Evolutionary conservation across 1,140 invertebrate species (phyloP), one percentile per base, ranked within the genome.

Genomic region (Drosophila pruinosa): DNA sequence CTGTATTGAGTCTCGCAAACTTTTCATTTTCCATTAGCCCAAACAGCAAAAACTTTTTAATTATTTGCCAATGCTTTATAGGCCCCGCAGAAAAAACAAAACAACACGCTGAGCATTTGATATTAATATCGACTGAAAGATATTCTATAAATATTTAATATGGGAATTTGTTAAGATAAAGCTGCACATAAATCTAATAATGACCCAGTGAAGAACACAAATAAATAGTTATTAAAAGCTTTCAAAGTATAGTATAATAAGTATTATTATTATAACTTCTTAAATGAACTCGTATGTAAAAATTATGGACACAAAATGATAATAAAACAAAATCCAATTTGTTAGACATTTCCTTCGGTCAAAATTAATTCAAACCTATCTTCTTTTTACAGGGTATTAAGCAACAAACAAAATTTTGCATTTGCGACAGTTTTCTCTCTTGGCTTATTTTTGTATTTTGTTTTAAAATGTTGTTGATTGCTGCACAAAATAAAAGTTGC

Each of bases 11-110:
- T 34, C 19, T 7, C 21, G 41, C 41, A 39, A 47, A 74, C 43
- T 72, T 74, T 62, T 77, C 82, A 69, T 75, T 86, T 75, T 88
- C 78, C 81, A 78, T 86, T 86, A 86, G 82, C 73, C 47, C 43
- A 54, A n/a, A 41, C 45, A 45, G 36, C n/a, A 65, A 3, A 78
- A 86, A 86, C 77, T 86, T 86, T 86, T 86, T 86, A 86, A 86
- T 86, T 86, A 86, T 88, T 88, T 86, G 72, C 74, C 82, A 72
- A 85, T 86, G 78, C 59, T 81, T 71, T 65, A 81, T 77, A 61
- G 48, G 39, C 43, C 26, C 24, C 24, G 34, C 15, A 8, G 4
- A 39, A 45, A 28, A 48, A 38, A 34, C 19, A 21, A 3, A 28
- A 8, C 17, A 41, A 36, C 14, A 43, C 34, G 17, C 22, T 8